Evolutionary conservation across 1,140 invertebrate species (phyloP).

Genomic region (Drosophila lini): DNA sequence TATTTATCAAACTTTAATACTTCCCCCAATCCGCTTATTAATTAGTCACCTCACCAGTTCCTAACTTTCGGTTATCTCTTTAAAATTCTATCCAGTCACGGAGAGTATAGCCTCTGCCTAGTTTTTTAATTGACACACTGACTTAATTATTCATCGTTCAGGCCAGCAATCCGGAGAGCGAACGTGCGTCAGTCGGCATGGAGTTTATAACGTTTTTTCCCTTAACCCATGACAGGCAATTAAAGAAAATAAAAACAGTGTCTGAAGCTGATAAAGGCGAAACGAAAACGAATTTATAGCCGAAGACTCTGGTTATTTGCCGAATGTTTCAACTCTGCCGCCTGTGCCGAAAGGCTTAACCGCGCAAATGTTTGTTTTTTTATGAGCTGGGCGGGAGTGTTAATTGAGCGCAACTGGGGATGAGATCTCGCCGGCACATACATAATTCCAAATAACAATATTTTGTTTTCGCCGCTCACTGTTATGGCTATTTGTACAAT

Average conservation of each 20-base stretch:
- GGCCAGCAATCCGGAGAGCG: not conserved
- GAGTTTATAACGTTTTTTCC: slow-evolving; percentile 19
- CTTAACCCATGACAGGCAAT: slow-evolving; percentile 57
- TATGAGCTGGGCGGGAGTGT: slow-evolving; percentile 33
- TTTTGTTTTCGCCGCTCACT: slow-evolving; percentile 24
- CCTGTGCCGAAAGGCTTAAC: slow-evolving; percentile 14
- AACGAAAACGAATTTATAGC: slow-evolving; percentile 42
- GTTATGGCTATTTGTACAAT: slow-evolving; percentile 27
- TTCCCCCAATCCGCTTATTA: not conserved
- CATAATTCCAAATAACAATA: slow-evolving; percentile 24
- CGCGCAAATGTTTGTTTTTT: slow-evolving; percentile 29
- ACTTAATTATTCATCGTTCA: slow-evolving; percentile 61
- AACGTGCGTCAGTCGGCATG: slow-evolving; percentile 46
- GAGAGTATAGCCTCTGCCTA: slow-evolving; percentile 1
- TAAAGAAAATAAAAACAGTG: slow-evolving; percentile 49
- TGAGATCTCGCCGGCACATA: slow-evolving; percentile 1
- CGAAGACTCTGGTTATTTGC: slow-evolving; percentile 2
- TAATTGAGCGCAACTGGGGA: slow-evolving; percentile 39
- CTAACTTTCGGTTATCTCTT: not conserved
- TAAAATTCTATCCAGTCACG: slow-evolving; percentile 3
- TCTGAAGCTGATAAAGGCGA: slow-evolving; percentile 43
- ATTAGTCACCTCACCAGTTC: not conserved
- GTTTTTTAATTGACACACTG: slow-evolving; percentile 48
- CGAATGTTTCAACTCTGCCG: slow-evolving; percentile 45
- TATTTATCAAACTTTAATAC: not conserved